Base-by-base conservation (phyloP, 1,140 invertebrate genomes). In the Melitaea cinxia region DNA sequence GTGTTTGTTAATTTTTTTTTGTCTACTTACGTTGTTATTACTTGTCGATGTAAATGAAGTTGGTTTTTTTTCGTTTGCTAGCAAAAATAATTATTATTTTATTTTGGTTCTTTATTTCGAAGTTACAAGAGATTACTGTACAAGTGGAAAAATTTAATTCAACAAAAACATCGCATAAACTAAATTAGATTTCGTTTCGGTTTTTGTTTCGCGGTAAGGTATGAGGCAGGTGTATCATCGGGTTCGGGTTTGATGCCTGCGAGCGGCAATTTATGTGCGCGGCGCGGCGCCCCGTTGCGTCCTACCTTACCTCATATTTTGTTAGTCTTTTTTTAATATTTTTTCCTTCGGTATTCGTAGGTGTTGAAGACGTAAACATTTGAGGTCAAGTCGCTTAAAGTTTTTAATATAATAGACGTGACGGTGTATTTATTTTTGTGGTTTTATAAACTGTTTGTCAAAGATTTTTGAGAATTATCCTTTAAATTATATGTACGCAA, bases 321-420 rank as follows among this genome's bases (percentile, higher is more conserved):
- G 42, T 23, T 47, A 26, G 42, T 61, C 54, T 61, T 53, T 61
- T 53, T 42, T 58, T 47, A 28, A 30, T 49, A 53, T 53, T 61
- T 52, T 39, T 58, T 58, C 15, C 47, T 49, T n/a, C n/a, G 37
- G 54, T 50, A 60, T 52, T 65, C 15, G 63, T 59, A 65, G 63
- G 63, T 65, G 63, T 65, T 65, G 63, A 65, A 30, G 42, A 56
- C 56, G 49, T 59, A 57, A 65, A 65, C 50, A 65, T 45, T 50
- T 58, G 56, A 54, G 59, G 55, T 58, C 62, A 57, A 23, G 26
- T 30, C 37, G 14, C 50, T 21, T 30, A 33, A 19, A 56, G 23
- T 47, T 47, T 12, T 19, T 9, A 47, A 47, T n/a, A 23, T 21
- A 12, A 21, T 21, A 47, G 42, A 47, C 6, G 1, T 33, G 9